These are phyloP conservation scores for Tetropium fuscum DNA, from an alignment of 2,888 invertebrate genomes.

Conservation along the genomic window DNA sequence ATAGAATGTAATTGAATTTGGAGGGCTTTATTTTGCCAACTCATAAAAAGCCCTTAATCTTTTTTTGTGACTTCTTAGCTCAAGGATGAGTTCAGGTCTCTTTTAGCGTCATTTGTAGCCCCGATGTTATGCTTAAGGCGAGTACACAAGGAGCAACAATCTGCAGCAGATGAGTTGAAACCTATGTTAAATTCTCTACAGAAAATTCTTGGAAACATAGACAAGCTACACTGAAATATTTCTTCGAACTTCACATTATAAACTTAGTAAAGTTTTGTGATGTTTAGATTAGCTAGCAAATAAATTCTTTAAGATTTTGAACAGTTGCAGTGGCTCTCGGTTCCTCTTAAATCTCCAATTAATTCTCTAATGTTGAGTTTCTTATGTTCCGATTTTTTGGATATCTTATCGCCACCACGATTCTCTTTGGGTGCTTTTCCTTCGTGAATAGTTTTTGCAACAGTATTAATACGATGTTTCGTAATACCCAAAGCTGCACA, in stretches of 20 bases:
- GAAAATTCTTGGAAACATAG: neutral
- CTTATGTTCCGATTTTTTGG: neutral
- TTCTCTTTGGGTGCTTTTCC: neutral
- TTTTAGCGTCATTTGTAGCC: neutral
- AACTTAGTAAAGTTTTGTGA: neutral
- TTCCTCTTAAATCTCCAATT: neutral
- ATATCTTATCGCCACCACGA: neutral
- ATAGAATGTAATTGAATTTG: constrained; percentile 33
- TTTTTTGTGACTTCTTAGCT: constrained; percentile 32
- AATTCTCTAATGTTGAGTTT: neutral
- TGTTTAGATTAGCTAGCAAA: neutral
- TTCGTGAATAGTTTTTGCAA: neutral
- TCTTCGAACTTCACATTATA: neutral
- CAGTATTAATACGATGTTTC: neutral
- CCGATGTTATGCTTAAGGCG: constrained; percentile 4
- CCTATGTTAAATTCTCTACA: neutral
- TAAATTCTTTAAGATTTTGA: constrained; percentile 1
- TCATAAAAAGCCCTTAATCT: constrained; percentile 37
- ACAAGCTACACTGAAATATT: neutral
- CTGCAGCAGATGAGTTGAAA: neutral
- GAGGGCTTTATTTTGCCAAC: constrained; percentile 28
- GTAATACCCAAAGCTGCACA: neutral
- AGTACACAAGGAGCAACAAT: constrained; percentile 1
- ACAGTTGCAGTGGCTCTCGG: neutral
- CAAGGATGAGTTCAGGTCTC: constrained; percentile 27